Percentiles rank a stretch among this genome's conserved stretches.
Conservation (phyloP, 2,797 vertebrate species). For the Sitta carolinensis region DNA sequence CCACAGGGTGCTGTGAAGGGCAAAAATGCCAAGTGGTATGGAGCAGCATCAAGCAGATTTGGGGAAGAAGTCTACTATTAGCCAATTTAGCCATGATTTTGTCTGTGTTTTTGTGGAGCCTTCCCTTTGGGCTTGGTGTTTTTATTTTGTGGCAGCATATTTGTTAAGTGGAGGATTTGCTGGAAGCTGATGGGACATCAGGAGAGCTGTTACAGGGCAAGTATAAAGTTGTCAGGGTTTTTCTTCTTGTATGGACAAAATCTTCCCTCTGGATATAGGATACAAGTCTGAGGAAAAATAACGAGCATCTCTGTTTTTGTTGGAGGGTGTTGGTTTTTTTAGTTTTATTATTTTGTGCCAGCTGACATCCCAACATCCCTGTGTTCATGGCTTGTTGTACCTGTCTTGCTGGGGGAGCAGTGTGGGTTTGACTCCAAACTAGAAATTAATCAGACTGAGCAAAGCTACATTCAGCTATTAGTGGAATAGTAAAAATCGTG, state of each 20-base stretch:
- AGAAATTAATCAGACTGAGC: background rate
- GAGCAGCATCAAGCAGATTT: background rate
- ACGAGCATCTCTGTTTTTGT: background rate
- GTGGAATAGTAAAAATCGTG: background rate
- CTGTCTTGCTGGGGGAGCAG: background rate
- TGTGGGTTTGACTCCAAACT: background rate
- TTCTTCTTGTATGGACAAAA: background rate
- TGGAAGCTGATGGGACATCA: background rate
- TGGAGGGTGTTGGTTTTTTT: rapidly evolving
- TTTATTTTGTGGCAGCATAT: background rate
- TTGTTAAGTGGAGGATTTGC: background rate
- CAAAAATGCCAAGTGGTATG: background rate
- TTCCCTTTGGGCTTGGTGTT: background rate
- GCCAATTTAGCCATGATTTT: background rate
- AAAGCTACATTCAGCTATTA: background rate
- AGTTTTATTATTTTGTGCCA: background rate
- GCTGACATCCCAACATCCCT: background rate
- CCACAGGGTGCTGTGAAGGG: background rate
- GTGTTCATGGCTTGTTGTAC: background rate
- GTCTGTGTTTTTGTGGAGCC: background rate
- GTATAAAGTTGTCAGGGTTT: background rate
- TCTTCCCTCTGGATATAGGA: background rate
- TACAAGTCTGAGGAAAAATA: background rate
- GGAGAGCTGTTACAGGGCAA: background rate
- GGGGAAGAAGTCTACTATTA: background rate